A percentile compares a stretch with the other conserved stretches of the same genome.
These are phyloP conservation scores for Camponotus floridanus DNA, from an alignment of 1,140 invertebrate genomes.

Conservation along the genomic window DNA sequence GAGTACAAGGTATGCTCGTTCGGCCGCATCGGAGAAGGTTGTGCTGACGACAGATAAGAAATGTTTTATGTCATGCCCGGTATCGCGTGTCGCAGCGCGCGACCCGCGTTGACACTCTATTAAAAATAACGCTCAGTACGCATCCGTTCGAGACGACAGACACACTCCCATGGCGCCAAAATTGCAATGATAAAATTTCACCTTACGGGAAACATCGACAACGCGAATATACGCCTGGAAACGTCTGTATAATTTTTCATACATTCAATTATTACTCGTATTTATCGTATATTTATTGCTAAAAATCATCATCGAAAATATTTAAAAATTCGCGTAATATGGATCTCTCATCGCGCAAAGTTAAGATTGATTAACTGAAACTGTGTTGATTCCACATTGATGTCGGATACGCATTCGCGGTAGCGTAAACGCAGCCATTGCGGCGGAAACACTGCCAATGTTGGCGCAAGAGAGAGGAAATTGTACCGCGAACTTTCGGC, in stretches of 20 bases:
- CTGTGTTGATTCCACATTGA: neutral
- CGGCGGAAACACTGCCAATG: neutral
- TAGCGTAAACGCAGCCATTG: neutral
- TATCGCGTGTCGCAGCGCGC: slow-evolving; percentile 69
- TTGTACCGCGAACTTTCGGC: slow-evolving; percentile 42
- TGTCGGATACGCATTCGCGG: neutral
- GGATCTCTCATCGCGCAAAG: neutral
- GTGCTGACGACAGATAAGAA: slow-evolving; percentile 78
- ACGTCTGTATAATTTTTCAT: neutral
- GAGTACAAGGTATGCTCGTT: slow-evolving; percentile 11
- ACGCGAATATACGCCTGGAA: too few species aligned
- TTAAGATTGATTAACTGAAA: slow-evolving; percentile 16
- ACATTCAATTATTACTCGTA: neutral
- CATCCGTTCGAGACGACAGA: neutral
- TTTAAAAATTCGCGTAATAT: neutral
- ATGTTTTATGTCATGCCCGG: slow-evolving; percentile 76
- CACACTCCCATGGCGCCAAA: neutral
- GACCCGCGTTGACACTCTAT: slow-evolving; percentile 72
- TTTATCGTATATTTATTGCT: neutral
- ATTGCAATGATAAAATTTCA: neutral
- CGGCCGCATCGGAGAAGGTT: slow-evolving; percentile 26
- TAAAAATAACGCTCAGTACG: slow-evolving; percentile 76
- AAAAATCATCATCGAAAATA: neutral
- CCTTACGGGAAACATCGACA: neutral
- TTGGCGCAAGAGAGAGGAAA: slow-evolving; percentile 9